Evolutionary conservation across 2,888 invertebrate genomes (phyloP).

Genomic region (Neoscelio sp.): DNA sequence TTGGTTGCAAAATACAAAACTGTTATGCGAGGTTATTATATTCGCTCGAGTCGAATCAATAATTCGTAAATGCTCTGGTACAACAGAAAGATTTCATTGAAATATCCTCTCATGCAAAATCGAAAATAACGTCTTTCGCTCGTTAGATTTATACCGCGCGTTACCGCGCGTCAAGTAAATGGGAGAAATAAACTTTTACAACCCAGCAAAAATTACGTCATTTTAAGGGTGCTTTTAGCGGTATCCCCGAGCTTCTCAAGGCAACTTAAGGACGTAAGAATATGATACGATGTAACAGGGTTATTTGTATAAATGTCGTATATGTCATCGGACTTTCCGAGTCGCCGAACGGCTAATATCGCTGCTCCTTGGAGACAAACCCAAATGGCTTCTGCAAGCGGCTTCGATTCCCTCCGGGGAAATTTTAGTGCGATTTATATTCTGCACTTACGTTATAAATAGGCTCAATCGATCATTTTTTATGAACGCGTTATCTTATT

Average conservation of each 20-base stretch:
- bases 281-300: conserved; percentile 14
- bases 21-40: too few species aligned
- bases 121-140: too few species aligned
- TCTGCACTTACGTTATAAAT: conserved; percentile 45
- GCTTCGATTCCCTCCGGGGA: conserved; percentile 6
- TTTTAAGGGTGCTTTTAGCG: conserved; percentile 28
- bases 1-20: too few species aligned
- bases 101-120: too few species aligned
- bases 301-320: conserved; percentile 44
- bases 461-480: conserved; percentile 47
- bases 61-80: too few species aligned
- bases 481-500: conserved; percentile 41
- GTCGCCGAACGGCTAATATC: conserved; percentile 42
- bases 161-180: too few species aligned
- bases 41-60: too few species aligned
- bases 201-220: conserved; percentile 24
- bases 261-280: conserved; percentile 18
- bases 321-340: conserved; percentile 32
- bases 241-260: conserved; percentile 1
- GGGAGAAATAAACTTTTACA: conserved; percentile 15
- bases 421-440: conserved; percentile 53
- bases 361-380: conserved; percentile 29
- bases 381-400: conserved; percentile 28
- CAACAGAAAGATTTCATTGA: too few species aligned
- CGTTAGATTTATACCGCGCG: too few species aligned